phyloP scores from a whole-genome alignment of 2,797 vertebrate species.

The Danio jaintianensis region DNA sequence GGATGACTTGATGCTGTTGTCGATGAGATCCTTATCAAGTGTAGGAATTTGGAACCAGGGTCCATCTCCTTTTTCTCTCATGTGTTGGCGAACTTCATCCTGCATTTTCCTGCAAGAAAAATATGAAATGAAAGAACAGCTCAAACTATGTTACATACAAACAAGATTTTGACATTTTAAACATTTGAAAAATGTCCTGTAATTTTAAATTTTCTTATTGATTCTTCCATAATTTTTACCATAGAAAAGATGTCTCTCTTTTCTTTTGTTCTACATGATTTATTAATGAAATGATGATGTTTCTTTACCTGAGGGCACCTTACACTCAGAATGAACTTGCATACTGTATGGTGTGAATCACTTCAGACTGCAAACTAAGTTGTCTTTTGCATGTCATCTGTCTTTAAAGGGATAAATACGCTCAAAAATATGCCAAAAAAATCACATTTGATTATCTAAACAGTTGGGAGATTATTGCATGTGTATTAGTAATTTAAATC shows the following conservation, averaged over 20 bases:
- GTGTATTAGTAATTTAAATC: too few species aligned
- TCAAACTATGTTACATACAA: slow-evolving; percentile 4
- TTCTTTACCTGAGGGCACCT: not conserved
- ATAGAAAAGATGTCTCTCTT: not conserved
- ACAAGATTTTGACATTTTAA: not conserved
- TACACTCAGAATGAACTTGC: not conserved
- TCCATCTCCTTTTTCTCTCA: slow-evolving; percentile 90
- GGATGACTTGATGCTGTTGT: slow-evolving; percentile 80
- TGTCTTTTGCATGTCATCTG: too few species aligned
- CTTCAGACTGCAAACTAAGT: not conserved
- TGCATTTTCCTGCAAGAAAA: slow-evolving; percentile 78
- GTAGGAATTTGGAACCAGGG: slow-evolving; percentile 87
- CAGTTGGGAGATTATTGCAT: too few species aligned
- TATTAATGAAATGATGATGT: slow-evolving; percentile 1
- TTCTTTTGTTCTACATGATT: not conserved
- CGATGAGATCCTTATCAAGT: slow-evolving; percentile 80
- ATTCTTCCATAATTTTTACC: not conserved
- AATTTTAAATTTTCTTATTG: too few species aligned
- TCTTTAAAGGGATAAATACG: too few species aligned
- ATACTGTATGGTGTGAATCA: not conserved
- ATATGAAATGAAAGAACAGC: not conserved
- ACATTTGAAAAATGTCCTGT: too few species aligned
- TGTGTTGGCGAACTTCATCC: slow-evolving; percentile 82
- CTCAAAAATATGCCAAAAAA: too few species aligned
- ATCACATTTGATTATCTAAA: too few species aligned